Percentiles rank a stretch among this genome's conserved stretches.
These are phyloP conservation scores for Pelecanus crispus DNA, from an alignment of 2,113 vertebrate genomes.

Conservation along the genomic window DNA sequence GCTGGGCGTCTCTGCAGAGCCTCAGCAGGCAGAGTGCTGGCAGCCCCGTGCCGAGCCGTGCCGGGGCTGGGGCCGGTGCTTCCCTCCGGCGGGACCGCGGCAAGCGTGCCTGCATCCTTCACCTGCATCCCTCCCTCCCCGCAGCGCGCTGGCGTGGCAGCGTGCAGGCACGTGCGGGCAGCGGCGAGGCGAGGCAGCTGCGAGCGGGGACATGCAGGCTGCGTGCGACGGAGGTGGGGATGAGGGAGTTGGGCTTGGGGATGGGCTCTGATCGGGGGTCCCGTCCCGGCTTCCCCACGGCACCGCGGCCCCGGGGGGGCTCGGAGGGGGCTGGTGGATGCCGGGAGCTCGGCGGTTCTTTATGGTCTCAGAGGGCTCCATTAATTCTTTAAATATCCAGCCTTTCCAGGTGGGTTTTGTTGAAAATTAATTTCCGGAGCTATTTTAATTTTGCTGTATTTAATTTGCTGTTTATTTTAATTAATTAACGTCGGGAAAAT, in stretches of 20 bases:
- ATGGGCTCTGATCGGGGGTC: not conserved
- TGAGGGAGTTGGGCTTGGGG: not conserved
- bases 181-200: not conserved
- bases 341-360: constrained; percentile 4
- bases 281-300: not conserved
- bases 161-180: not conserved
- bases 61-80: not conserved
- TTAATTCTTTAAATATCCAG: constrained; percentile 72
- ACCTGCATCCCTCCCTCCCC: not conserved
- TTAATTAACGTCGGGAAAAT: constrained; percentile 77
- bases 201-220: not conserved
- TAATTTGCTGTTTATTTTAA: constrained; percentile 85
- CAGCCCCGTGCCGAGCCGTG: not conserved
- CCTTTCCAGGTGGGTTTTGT: constrained; percentile 76
- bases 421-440: constrained; percentile 82
- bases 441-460: constrained; percentile 84
- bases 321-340: not conserved
- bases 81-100: not conserved
- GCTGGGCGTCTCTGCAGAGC: not conserved
- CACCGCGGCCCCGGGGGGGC: not conserved
- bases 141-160: not conserved
- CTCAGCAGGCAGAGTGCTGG: not conserved
- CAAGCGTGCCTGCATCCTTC: not conserved
- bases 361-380: constrained; percentile 56
- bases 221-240: not conserved